Conservation (phyloP, 2,797 vertebrate genomes). For the Poecilia velifera region DNA sequence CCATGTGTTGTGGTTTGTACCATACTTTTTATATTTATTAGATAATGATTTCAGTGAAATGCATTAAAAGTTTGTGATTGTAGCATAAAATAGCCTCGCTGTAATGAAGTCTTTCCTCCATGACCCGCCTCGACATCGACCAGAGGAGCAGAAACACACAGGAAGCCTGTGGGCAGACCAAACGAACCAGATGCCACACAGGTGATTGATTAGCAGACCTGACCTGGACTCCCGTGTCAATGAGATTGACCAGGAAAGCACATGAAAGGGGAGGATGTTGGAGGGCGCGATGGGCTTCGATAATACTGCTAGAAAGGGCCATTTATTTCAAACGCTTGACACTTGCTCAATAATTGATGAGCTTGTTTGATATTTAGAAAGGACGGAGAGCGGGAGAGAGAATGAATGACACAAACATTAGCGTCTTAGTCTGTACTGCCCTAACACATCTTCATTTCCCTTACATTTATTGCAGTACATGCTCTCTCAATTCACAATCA, state of each 20-base stretch:
- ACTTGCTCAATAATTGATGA: constrained; percentile 74
- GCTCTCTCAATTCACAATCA: constrained; percentile 7
- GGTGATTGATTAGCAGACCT: constrained; percentile 75
- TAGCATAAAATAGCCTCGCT: neutral
- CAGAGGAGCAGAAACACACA: constrained; percentile 51
- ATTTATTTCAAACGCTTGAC: constrained; percentile 65
- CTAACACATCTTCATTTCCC: neutral
- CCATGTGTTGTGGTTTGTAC: neutral
- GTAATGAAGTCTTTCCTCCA: constrained; percentile 17
- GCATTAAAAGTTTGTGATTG: neutral
- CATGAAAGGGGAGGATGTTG: constrained; percentile 64
- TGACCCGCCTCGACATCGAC: constrained; percentile 49
- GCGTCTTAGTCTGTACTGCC: neutral
- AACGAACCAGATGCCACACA: constrained; percentile 71
- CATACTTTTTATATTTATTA: neutral
- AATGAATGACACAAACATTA: constrained; percentile 4
- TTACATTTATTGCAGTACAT: neutral
- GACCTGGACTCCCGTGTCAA: constrained; percentile 63
- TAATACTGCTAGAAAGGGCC: constrained; percentile 57
- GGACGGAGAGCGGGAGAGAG: constrained; percentile 14
- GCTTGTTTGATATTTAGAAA: constrained; percentile 67
- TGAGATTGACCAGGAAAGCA: constrained; percentile 71
- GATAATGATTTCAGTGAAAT: neutral
- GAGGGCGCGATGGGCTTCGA: constrained; percentile 29
- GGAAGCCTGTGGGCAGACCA: constrained; percentile 58